phyloP scores from a whole-genome alignment of 2,888 invertebrate species.

The Hirtodrosophila duncani region DNA sequence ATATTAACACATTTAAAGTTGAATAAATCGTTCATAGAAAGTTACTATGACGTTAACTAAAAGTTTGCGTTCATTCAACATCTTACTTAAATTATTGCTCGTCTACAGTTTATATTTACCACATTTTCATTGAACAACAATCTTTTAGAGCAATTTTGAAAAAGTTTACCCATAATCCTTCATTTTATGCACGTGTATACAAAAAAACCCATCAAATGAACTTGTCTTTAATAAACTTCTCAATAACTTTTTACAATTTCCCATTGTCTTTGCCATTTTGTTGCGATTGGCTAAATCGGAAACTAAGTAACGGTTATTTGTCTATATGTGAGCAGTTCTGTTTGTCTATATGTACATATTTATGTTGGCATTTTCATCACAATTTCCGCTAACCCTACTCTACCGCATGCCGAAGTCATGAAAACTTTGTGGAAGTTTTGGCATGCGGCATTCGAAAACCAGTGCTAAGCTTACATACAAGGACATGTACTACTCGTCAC shows the following conservation, averaged over 20 bases:
- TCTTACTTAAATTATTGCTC: no score
- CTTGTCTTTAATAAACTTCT: conserved; percentile 32
- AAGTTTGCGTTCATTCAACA: no score
- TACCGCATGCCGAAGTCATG: conserved; percentile 13
- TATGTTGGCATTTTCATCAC: conserved; percentile 38
- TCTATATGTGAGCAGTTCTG: conserved; percentile 14
- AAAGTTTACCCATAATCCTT: no score
- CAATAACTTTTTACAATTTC: conserved; percentile 10
- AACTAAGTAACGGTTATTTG: conserved; percentile 53
- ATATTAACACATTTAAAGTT: no score
- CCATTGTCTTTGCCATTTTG: conserved; percentile 24
- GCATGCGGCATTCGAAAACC: conserved; percentile 19
- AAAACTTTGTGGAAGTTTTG: conserved; percentile 29
- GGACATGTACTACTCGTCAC: no score
- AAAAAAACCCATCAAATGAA: conserved; percentile 34
- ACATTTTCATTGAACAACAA: no score
- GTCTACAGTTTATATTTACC: no score
- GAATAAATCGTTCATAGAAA: no score
- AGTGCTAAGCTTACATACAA: conserved; percentile 6
- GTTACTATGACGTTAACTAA: no score
- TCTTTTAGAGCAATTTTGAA: no score
- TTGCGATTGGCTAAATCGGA: conserved; percentile 39
- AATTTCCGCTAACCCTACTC: conserved; percentile 49
- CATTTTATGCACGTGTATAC: no score
- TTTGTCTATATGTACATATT: conserved; percentile 24